Conservation (phyloP, 2,797 vertebrate genomes). For the Pangasius macronema region DNA sequence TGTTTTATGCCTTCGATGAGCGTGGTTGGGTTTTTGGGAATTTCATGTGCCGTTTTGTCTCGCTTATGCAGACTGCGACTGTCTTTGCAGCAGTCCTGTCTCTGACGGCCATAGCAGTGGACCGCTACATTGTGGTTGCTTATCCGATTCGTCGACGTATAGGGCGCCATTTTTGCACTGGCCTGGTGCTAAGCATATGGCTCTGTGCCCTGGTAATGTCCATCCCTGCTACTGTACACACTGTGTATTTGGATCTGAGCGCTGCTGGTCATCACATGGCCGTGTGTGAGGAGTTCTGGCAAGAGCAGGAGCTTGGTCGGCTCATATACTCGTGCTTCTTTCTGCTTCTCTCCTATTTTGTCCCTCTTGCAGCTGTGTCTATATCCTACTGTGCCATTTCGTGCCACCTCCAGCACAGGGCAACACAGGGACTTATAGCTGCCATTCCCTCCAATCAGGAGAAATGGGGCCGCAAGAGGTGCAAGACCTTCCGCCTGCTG, state of each 20-base stretch:
- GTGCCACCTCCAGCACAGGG: conserved; percentile 75
- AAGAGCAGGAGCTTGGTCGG: conserved; percentile 72
- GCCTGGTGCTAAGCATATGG: conserved; percentile 80
- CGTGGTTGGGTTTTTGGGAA: conserved; percentile 84
- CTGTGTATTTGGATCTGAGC: conserved; percentile 81
- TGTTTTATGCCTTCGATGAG: conserved; percentile 81
- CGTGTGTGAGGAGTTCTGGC: conserved; percentile 88
- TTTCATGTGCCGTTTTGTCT: conserved; percentile 83
- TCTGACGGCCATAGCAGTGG: conserved; percentile 85
- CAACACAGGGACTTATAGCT: conserved; percentile 66
- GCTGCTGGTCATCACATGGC: conserved; percentile 79
- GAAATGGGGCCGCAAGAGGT: conserved; percentile 78
- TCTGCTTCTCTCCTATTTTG: conserved; percentile 83
- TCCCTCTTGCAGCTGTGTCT: conserved; percentile 80
- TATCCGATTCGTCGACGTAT: conserved; percentile 81
- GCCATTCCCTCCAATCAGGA: conserved; percentile 68
- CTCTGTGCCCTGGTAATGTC: conserved; percentile 77
- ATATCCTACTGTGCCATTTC: conserved; percentile 87
- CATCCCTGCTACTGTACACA: conserved; percentile 76
- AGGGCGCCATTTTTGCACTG: conserved; percentile 73
- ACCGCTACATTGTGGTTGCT: conserved; percentile 86
- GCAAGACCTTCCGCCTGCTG: conserved; percentile 83
- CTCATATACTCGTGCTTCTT: conserved; percentile 84
- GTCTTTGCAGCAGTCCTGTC: conserved; percentile 85
- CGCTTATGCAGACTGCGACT: conserved; percentile 80